Percentiles rank a stretch among this genome's conserved stretches.
These are phyloP conservation scores for Spodoptera exigua DNA, from an alignment of 2,888 invertebrate species.

Conservation along the genomic window DNA sequence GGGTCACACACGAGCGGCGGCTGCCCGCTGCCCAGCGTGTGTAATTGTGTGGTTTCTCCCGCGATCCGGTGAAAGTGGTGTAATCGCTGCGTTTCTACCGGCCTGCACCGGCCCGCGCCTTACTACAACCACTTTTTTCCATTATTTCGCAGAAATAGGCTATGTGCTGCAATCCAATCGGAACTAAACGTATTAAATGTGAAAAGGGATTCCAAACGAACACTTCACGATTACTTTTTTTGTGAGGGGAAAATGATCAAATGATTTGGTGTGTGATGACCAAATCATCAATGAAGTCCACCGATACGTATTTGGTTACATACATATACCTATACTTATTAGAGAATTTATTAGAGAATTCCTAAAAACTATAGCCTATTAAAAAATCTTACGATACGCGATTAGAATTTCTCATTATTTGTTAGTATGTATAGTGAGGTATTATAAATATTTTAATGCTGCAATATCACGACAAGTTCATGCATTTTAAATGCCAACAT, in stretches of 20 bases:
- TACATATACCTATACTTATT: no score
- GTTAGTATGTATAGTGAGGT: no score
- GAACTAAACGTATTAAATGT: not conserved
- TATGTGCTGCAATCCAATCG: not conserved
- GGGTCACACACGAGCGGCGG: conserved; percentile 41
- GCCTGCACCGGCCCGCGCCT: conserved; percentile 22
- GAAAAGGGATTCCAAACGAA: no score
- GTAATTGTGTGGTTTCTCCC: conserved; percentile 57
- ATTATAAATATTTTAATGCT: not conserved
- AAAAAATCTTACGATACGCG: no score
- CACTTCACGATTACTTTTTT: no score
- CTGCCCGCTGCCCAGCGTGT: conserved; percentile 14
- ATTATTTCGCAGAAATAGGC: conserved; percentile 20
- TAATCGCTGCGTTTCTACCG: conserved; percentile 50
- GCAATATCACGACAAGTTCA: conserved; percentile 5
- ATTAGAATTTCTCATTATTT: no score
- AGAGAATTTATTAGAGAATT: no score
- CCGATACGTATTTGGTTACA: no score
- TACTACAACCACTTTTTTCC: conserved; percentile 27
- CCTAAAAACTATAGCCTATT: no score
- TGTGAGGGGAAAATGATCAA: no score
- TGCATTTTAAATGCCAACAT: conserved; percentile 19
- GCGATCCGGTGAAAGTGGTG: conserved; percentile 50
- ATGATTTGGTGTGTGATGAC: no score
- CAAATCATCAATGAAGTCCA: no score